These are phyloP conservation scores for Coccyzus lansbergi DNA, from an alignment of 2,797 vertebrate genomes.

Conservation along the genomic window DNA sequence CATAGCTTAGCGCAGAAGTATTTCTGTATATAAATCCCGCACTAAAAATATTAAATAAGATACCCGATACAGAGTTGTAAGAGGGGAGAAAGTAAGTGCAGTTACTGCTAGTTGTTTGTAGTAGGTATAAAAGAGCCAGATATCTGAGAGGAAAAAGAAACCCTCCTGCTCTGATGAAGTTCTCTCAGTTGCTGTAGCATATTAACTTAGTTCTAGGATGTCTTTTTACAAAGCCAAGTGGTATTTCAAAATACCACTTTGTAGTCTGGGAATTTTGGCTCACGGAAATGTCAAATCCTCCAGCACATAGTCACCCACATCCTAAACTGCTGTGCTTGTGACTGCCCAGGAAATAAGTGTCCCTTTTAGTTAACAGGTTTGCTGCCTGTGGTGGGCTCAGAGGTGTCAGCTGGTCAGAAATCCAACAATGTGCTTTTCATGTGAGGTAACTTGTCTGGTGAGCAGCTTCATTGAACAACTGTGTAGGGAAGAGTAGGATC, in stretches of 20 bases:
- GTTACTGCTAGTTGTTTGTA: background rate
- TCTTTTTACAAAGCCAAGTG: background rate
- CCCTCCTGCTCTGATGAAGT: accelerated
- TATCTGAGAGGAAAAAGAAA: background rate
- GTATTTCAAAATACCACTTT: background rate
- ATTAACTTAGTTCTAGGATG: background rate
- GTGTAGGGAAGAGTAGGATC: no score
- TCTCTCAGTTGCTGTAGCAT: accelerated
- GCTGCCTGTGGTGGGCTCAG: accelerated
- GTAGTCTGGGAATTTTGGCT: background rate
- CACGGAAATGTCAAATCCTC: background rate
- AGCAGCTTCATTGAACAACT: background rate
- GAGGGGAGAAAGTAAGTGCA: background rate
- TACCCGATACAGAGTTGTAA: accelerated
- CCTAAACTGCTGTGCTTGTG: background rate
- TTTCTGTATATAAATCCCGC: background rate
- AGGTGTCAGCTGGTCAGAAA: background rate
- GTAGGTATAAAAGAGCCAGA: background rate
- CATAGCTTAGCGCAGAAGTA: background rate
- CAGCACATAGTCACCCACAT: background rate
- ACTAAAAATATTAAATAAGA: background rate
- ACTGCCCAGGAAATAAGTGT: background rate
- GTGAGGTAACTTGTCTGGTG: background rate
- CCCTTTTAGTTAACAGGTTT: background rate
- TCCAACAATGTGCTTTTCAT: accelerated